Conservation (phyloP, 2,113 vertebrate species). For the Irena cyanogastra region DNA sequence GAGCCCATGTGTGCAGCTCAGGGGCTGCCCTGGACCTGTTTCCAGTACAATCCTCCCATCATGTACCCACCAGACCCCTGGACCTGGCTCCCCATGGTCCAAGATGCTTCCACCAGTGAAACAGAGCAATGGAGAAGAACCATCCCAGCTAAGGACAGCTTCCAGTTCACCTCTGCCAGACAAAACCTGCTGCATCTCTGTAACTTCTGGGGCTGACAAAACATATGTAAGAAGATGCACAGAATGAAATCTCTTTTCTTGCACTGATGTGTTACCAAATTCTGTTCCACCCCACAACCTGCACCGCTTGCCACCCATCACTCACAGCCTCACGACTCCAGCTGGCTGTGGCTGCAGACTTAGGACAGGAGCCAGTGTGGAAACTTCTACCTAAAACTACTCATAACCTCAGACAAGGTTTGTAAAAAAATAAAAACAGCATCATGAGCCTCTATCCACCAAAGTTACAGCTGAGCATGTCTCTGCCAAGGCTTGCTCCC, state of each 20-base stretch:
- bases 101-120: background rate
- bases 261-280: accelerated
- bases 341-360: background rate
- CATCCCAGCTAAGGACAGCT: background rate
- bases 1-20: background rate
- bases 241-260: background rate
- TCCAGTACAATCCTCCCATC: background rate
- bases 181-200: background rate
- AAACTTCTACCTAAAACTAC: slow-evolving; percentile 28
- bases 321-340: background rate
- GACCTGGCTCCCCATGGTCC: background rate
- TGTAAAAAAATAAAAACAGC: background rate
- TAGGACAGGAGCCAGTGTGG: background rate
- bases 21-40: background rate
- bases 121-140: background rate
- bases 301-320: background rate
- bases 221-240: accelerated
- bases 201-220: background rate
- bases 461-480: background rate
- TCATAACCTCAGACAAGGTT: background rate
- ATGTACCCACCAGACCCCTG: accelerated
- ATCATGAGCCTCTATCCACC: background rate
- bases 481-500: background rate
- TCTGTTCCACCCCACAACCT: background rate
- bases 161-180: background rate